Evolutionary conservation across 2,888 invertebrate genomes (phyloP).

Genomic region (Synergus japonicus): DNA sequence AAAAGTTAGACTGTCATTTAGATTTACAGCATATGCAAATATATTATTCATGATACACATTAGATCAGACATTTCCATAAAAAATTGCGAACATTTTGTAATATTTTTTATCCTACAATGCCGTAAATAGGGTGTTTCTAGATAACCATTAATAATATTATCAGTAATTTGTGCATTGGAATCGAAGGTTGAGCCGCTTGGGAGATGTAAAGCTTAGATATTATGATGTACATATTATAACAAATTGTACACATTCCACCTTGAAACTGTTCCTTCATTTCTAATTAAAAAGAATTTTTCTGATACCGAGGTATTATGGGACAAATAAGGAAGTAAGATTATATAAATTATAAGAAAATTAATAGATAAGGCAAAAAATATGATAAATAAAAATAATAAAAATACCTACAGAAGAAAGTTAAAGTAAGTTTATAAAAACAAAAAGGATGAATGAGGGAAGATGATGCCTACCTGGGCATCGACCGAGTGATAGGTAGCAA

Average conservation of each 20-base stretch:
- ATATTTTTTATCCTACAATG: neutral
- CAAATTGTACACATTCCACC: neutral
- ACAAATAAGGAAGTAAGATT: constrained; percentile 31
- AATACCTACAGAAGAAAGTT: constrained; percentile 34
- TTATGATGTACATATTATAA: neutral
- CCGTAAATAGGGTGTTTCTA: neutral
- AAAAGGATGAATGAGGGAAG: constrained; percentile 46
- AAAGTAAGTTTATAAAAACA: constrained; percentile 33
- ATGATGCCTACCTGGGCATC: constrained; percentile 74
- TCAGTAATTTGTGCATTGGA: neutral
- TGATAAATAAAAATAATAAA: constrained; percentile 21
- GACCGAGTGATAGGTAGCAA: constrained; percentile 74
- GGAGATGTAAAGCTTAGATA: constrained; percentile 4
- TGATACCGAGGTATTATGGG: neutral
- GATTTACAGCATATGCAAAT: neutral
- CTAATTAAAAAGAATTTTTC: neutral
- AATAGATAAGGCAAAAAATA: constrained; percentile 32
- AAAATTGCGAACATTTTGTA: neutral
- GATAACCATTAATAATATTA: neutral
- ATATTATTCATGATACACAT: no score
- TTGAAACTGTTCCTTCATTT: neutral
- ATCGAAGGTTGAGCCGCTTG: constrained; percentile 3
- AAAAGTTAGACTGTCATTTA: neutral
- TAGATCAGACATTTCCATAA: no score
- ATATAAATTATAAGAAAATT: constrained; percentile 38